Conservation (phyloP, 2,113 vertebrate species). For the Brachyhypopomus occidentalis region DNA sequence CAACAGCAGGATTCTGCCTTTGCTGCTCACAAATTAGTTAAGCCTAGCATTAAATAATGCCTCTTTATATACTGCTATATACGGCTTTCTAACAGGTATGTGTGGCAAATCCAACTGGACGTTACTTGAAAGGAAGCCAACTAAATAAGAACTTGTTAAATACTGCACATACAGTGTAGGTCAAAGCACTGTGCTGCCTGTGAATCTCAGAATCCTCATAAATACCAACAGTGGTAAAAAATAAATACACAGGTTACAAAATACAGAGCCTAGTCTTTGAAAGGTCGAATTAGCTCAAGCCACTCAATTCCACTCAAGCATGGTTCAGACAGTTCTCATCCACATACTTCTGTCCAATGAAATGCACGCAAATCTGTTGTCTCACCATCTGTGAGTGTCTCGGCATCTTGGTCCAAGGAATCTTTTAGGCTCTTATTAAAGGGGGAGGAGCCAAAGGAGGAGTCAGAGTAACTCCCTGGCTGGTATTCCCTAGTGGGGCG, state of each 20-base stretch:
- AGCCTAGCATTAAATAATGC: too few relatives aligned
- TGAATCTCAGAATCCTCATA: neutral
- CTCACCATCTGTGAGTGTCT: constrained; percentile 70
- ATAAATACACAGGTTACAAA: neutral
- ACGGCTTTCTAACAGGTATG: too few relatives aligned
- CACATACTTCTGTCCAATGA: neutral
- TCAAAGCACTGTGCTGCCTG: neutral
- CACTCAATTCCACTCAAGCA: neutral
- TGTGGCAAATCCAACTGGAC: too few relatives aligned
- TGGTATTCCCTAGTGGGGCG: constrained; percentile 84
- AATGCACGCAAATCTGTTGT: neutral
- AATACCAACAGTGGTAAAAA: neutral
- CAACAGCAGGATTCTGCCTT: too few relatives aligned
- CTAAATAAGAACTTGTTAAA: neutral
- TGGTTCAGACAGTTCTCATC: too few relatives aligned
- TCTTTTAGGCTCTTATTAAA: constrained; percentile 90
- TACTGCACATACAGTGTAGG: neutral
- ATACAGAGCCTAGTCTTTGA: neutral
- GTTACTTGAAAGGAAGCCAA: neutral
- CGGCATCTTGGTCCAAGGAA: constrained; percentile 86
- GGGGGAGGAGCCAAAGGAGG: constrained; percentile 68
- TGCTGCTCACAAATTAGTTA: too few relatives aligned
- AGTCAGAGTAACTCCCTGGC: constrained; percentile 83
- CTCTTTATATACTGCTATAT: too few relatives aligned
- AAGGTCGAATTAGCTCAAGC: neutral